A percentile compares a stretch with the other conserved stretches of the same genome.
Evolutionary conservation across 1,140 invertebrate species (phyloP).

Genomic region (Platyura marginata): DNA sequence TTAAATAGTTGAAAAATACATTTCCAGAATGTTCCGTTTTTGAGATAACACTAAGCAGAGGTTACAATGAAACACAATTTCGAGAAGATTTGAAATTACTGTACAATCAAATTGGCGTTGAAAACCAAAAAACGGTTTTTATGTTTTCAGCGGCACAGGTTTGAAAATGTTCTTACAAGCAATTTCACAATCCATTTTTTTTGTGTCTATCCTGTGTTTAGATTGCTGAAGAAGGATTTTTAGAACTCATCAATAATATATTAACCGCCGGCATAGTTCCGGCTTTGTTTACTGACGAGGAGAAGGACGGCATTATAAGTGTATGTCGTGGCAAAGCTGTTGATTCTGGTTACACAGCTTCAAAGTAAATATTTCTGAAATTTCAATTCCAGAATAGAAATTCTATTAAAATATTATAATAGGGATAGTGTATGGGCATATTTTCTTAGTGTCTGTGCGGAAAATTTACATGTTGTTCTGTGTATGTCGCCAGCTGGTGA

Average conservation of each 20-base stretch:
- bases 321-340: conserved; percentile 43
- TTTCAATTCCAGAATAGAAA: too few relatives aligned
- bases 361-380: conserved; percentile 47
- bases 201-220: conserved; percentile 6
- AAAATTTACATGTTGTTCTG: conserved; percentile 75
- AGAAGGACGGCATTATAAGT: conserved; percentile 53
- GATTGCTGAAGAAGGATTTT: conserved; percentile 58
- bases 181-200: not conserved
- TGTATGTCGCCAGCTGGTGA: conserved; percentile 79
- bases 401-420: not conserved
- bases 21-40: conserved; percentile 59
- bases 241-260: conserved; percentile 82
- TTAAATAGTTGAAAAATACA: too few relatives aligned
- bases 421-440: conserved; percentile 69
- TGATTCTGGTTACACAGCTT: conserved; percentile 44
- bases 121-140: conserved; percentile 62
- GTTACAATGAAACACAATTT: conserved; percentile 65
- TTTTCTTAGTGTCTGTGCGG: conserved; percentile 53
- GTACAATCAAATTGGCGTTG: conserved; percentile 50
- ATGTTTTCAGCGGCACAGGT: conserved; percentile 38
- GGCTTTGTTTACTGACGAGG: conserved; percentile 67
- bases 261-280: conserved; percentile 70
- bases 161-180: not conserved
- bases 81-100: conserved; percentile 70
- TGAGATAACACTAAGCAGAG: conserved; percentile 60